Conservation (phyloP, 2,113 vertebrate genomes). For the Neoarius graeffei region DNA sequence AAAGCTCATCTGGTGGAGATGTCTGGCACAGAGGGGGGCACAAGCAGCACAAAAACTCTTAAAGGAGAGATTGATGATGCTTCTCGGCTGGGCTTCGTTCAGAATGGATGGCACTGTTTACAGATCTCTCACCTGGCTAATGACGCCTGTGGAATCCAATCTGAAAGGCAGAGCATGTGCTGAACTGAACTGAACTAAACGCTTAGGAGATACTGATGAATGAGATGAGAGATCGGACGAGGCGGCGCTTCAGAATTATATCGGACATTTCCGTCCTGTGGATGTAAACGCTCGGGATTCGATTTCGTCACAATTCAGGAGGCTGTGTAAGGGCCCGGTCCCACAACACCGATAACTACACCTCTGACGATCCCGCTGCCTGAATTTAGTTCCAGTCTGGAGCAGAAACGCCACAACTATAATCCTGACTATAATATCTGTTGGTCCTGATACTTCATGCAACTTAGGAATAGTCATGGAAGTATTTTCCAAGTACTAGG, state of each 20-base stretch:
- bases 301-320: background rate
- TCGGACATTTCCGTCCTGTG: background rate
- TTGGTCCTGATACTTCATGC: no score
- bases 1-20: background rate
- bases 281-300: background rate
- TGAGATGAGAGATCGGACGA: conserved; percentile 16
- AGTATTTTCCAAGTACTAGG: no score
- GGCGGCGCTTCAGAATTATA: background rate
- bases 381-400: no score
- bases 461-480: no score
- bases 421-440: no score
- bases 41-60: background rate
- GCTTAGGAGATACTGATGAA: conserved; percentile 13
- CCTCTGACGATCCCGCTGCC: no score
- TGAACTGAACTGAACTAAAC: conserved; percentile 13
- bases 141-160: conserved; percentile 11
- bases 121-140: conserved; percentile 29
- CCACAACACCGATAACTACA: no score
- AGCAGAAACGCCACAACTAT: no score
- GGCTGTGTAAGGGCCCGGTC: no score
- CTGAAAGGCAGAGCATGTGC: background rate
- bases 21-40: conserved; percentile 4
- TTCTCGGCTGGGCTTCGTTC: conserved; percentile 29
- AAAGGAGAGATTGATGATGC: conserved; percentile 44
- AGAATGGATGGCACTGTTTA: conserved; percentile 23